Base-by-base conservation (phyloP, 1,140 invertebrate genomes). In the Delia radicum region DNA sequence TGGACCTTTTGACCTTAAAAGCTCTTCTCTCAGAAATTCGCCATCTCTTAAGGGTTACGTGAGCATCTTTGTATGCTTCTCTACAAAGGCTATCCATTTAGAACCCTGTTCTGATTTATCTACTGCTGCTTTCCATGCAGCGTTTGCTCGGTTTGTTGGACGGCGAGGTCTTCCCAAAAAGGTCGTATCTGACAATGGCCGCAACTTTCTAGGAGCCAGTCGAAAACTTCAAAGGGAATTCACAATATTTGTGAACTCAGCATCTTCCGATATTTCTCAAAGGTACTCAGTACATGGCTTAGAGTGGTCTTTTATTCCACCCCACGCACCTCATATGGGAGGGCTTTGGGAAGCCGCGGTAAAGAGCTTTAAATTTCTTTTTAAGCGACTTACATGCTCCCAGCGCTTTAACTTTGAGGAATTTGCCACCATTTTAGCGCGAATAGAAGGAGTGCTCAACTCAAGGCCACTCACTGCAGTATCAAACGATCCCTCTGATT, bases 281-380 rank as follows among this genome's bases (percentile, higher is more conserved):
- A 27, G 80, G 86, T 72, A 82, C 84, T 76, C 82, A 26, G 24
- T 10, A 26, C 21, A 62, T 21, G 61, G 61, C n/a, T 62, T 62
- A 21, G 61, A 62, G 26, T 62, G 61, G 61, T 26, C 24, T 15
- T 65, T 65, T n/a, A 65, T 65, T 21, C 55, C 55, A 61, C 55
- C 55, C 15, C 55, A 65, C 28, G 62, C 62, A 15, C 62, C 62
- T 4, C 62, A 65, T 13, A 65, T 65, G 62, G 27, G 85, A 31
- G 83, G 83, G 33, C 72, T 80, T 4, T 84, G 82, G 79, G 85
- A 87, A 76, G 74, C 80, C 5, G 75, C 80, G 27, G 80, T 86
- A 2, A 78, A 79, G 71, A 79, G 78, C 21, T 79, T 83, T 15
- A 87, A 87, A 74, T 55, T 37, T 27, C 78, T 79, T 21, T 74